Evolutionary conservation across 1,140 invertebrate species (phyloP), one percentile per base, ranked within the genome.

Genomic region (Elymnias hypermnestra): DNA sequence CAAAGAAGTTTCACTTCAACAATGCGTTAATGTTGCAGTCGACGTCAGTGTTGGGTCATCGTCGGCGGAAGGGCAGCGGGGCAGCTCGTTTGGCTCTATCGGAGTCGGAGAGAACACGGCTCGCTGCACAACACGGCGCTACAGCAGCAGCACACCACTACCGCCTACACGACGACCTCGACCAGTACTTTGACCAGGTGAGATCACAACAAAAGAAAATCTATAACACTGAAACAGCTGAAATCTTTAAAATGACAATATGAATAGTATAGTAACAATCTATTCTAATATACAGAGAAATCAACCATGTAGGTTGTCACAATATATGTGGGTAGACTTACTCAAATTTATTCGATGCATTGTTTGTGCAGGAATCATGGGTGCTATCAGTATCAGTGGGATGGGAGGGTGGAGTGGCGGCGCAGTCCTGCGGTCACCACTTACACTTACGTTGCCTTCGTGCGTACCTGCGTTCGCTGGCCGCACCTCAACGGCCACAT

Each of bases 381-480:
- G 89, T 95, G 67, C 73, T 95, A 29, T 93, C 94, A 1, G 89
- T 97, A 13, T 96, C 95, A 78, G 91, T 94, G 56, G 95, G 95
- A 2, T 97, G 95, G 92, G 94, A 97, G 77, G 95, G 95, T 45
- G 97, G 97, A 18, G 94, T 98, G 10, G 92, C 96, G 74, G 94
- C 97, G n/a, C 95, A 97, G 86, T 97, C 96, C 0, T 98, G 97
- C 87, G 97, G 97, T 6, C 97, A 99, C 85, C 95, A 98, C 79
- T 87, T 99, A 19, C 97, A 99, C 86, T 88, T 98, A 41, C 94
- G 95, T 68, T 99, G 97, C 84, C 90, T 97, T 53, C 93, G 93
- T 71, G 92, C 94, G 0, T 99, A 98, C 87, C 86, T 97, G 31
- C 89, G 91, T 47, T 95, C 95, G 3, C 85, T 98, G 26, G 89